Evolutionary conservation across 2,888 invertebrate species (phyloP).

Genomic region (Mantis religiosa): DNA sequence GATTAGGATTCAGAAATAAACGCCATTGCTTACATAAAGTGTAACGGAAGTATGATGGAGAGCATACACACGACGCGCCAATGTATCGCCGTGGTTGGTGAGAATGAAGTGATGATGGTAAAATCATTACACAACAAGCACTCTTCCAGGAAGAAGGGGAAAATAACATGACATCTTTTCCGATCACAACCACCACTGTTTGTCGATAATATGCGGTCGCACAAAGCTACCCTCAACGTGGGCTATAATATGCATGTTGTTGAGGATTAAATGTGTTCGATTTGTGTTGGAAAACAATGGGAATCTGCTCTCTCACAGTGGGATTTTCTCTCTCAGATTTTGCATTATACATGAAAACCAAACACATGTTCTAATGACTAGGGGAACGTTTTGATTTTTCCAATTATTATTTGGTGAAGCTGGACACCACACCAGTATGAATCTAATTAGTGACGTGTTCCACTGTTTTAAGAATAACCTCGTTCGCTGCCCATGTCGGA

Average conservation of each 20-base stretch:
- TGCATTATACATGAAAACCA: neutral
- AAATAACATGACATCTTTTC: neutral
- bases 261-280: neutral
- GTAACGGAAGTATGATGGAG: neutral
- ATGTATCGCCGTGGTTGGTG: neutral
- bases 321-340: neutral
- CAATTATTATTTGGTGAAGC: neutral
- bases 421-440: neutral
- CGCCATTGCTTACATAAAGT: no score
- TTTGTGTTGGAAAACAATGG: neutral
- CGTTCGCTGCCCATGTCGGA: no score
- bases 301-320: neutral
- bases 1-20: no score
- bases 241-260: neutral
- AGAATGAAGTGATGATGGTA: neutral
- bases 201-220: neutral
- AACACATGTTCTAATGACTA: neutral
- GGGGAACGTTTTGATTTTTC: neutral
- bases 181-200: neutral
- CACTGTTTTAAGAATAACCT: neutral
- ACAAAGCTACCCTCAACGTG: neutral
- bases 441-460: neutral
- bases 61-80: neutral
- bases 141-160: neutral
- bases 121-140: neutral